phyloP scores from a whole-genome alignment of 2,888 invertebrate genomes.

The Eubasilissa splendida region DNA sequence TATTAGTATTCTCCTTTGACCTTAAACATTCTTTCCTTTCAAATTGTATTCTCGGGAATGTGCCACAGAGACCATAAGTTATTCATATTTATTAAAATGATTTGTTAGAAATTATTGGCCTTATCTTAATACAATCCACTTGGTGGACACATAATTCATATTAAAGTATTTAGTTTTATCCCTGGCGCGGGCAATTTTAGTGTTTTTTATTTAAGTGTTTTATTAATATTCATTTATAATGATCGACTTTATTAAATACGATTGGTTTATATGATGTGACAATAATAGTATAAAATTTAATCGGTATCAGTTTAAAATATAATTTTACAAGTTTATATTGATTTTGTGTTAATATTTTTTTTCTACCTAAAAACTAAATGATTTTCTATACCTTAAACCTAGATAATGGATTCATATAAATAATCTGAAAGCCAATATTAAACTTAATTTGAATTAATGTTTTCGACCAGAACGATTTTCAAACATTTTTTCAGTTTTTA shows the following conservation, averaged over 20 bases:
- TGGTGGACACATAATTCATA: constrained; percentile 52
- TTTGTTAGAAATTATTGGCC: neutral
- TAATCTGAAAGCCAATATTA: constrained; percentile 18
- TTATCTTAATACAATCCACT: constrained; percentile 48
- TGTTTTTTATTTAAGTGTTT: constrained; percentile 48
- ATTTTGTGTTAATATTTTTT: constrained; percentile 47
- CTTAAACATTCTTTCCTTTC: no score
- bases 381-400: constrained; percentile 50
- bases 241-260: constrained; percentile 50
- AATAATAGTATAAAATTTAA: constrained; percentile 47
- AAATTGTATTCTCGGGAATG: neutral
- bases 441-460: neutral
- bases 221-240: constrained; percentile 49
- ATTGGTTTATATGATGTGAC: constrained; percentile 37
- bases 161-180: constrained; percentile 50
- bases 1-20: no score
- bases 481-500: neutral
- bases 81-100: constrained; percentile 13
- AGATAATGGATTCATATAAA: constrained; percentile 13
- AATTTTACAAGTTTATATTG: constrained; percentile 47
- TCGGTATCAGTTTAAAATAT: constrained; percentile 45
- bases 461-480: constrained; percentile 9
- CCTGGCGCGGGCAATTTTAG: constrained; percentile 48
- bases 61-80: constrained; percentile 23
- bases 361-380: constrained; percentile 53